A percentile compares a stretch with the other conserved stretches of the same genome.
Evolutionary conservation across 2,888 invertebrate genomes (phyloP).

Genomic region (Ophioninae sp.): DNA sequence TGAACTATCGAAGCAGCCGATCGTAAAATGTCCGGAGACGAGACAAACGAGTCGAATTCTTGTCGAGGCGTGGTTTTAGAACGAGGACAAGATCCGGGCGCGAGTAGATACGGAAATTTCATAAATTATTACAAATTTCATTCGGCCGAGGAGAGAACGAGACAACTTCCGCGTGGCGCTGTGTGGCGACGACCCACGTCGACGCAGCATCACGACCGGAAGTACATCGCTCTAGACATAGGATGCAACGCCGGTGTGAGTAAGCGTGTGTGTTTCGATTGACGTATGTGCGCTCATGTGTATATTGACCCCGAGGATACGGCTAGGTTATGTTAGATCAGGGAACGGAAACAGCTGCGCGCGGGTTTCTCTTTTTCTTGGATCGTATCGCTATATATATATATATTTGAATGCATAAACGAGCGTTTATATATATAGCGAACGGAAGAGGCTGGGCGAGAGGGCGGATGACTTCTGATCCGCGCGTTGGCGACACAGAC

Average conservation of each 20-base stretch:
- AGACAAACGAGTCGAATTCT: constrained; percentile 34
- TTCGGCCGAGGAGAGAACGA: constrained; percentile 86
- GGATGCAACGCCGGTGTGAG: constrained; percentile 91
- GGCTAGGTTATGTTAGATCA: constrained; percentile 14
- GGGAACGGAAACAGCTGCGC: constrained; percentile 66
- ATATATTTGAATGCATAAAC: background rate
- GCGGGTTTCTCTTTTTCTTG: background rate
- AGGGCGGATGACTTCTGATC: constrained; percentile 49
- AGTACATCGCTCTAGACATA: constrained; percentile 85
- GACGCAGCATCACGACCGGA: constrained; percentile 70
- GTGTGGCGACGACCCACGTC: constrained; percentile 77
- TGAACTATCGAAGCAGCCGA: background rate
- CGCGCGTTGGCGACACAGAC: constrained; percentile 50
- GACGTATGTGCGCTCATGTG: background rate
- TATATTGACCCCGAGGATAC: background rate
- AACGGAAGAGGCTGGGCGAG: constrained; percentile 66
- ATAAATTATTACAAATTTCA: constrained; percentile 94
- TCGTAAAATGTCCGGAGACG: constrained; percentile 31
- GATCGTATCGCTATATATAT: background rate
- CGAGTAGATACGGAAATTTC: constrained; percentile 91
- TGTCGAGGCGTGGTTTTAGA: background rate
- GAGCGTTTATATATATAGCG: constrained; percentile 13
- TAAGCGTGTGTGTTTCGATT: constrained; percentile 50
- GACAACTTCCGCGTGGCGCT: constrained; percentile 83
- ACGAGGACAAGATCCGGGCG: constrained; percentile 86